Evolutionary conservation across 2,888 invertebrate genomes (phyloP).

Genomic region (Syrphus vitripennis): DNA sequence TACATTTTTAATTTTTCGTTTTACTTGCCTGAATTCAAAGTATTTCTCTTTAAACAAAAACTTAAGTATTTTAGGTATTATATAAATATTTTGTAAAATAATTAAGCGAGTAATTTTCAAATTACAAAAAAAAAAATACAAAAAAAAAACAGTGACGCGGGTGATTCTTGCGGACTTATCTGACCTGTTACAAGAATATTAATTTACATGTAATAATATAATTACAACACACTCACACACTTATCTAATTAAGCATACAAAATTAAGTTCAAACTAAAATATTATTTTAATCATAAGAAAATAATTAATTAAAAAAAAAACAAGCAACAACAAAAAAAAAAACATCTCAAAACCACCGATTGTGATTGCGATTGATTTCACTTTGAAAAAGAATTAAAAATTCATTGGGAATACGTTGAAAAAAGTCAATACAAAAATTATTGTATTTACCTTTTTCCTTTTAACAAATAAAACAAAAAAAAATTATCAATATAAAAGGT

Average conservation of each 20-base stretch:
- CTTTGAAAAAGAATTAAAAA: slow-evolving; percentile 71
- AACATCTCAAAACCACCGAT: slow-evolving; percentile 79
- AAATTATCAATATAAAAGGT: slow-evolving; percentile 33
- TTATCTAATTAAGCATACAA: slow-evolving; percentile 63
- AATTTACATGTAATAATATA: slow-evolving; percentile 49
- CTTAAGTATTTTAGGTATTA: slow-evolving; percentile 6
- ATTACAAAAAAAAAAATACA: no score
- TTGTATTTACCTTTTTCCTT: slow-evolving; percentile 31
- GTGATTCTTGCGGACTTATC: slow-evolving; percentile 35
- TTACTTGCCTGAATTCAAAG: slow-evolving; percentile 13
- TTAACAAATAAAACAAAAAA: no score
- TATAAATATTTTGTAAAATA: not conserved
- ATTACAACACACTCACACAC: slow-evolving; percentile 49
- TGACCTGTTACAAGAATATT: slow-evolving; percentile 63
- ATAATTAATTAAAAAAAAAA: slow-evolving; percentile 74
- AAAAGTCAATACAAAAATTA: slow-evolving; percentile 24
- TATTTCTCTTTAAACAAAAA: slow-evolving; percentile 9
- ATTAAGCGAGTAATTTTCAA: slow-evolving; percentile 11
- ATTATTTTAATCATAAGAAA: slow-evolving; percentile 68
- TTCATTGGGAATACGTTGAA: slow-evolving; percentile 28
- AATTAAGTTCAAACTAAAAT: slow-evolving; percentile 62
- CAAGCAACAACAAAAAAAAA: slow-evolving; percentile 57
- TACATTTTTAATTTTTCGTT: slow-evolving; percentile 1
- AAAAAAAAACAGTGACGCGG: slow-evolving; percentile 6
- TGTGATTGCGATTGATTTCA: slow-evolving; percentile 80